Evolutionary conservation across 2,888 invertebrate species (phyloP).

Genomic region (Taphrorychus bicolor): DNA sequence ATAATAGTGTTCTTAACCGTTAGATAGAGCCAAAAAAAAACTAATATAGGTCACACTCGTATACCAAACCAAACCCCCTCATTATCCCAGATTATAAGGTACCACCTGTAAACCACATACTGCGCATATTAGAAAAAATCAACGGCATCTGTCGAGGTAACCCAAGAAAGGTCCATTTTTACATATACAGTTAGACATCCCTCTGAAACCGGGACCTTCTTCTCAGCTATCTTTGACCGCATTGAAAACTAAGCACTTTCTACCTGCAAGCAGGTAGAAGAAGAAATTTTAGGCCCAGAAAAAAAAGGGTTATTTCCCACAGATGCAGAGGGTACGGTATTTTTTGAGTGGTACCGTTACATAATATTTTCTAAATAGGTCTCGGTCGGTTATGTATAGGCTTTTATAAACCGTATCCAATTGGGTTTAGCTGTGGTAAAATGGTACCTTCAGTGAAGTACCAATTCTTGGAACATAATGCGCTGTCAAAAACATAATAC

Average conservation of each 20-base stretch:
- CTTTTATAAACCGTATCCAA: neutral
- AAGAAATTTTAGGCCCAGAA: neutral
- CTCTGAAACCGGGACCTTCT: neutral
- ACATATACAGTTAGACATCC: neutral
- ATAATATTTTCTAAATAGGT: neutral
- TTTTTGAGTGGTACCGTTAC: neutral
- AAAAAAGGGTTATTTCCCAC: neutral
- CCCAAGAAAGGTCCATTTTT: neutral
- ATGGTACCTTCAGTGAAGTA: neutral
- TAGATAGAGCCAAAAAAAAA: neutral
- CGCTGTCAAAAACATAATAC: neutral
- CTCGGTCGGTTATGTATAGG: no score
- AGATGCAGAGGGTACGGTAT: neutral
- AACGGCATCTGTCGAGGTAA: neutral
- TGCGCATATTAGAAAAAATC: neutral
- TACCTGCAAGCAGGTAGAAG: neutral
- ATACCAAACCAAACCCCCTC: neutral
- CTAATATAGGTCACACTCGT: no score
- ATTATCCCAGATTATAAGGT: neutral
- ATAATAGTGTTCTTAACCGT: neutral
- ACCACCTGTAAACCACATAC: neutral
- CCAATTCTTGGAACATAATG: neutral
- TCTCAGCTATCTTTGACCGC: neutral
- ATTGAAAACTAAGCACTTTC: no score
- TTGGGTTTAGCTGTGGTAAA: neutral